Base-by-base conservation (phyloP, 2,888 invertebrate genomes). In the Lasioglossum figueresi region DNA sequence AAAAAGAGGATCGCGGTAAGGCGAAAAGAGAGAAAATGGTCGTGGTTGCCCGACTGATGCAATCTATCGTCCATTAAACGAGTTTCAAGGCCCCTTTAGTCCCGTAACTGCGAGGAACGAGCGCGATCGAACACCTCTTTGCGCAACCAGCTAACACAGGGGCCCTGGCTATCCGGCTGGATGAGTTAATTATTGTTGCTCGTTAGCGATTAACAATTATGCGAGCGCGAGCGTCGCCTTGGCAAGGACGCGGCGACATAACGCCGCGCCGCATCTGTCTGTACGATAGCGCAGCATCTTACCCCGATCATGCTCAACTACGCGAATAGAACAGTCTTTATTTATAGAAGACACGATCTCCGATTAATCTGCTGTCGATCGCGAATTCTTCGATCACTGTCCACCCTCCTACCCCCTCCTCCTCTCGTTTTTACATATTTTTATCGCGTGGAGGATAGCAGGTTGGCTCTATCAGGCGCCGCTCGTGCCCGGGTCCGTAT, bases 171-270 rank as follows among this genome's bases (percentile, higher is more conserved):
- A 89, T 88, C 85, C 89, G 84, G 80, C 83, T 89, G 91, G 91
- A 93, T 93, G 92, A 93, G 92, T 93, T 93, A 92, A 93, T 94
- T 93, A 94, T 93, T 92, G 88, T 92, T 90, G 91, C 90, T 91
- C 88, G 92, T 93, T 93, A 93, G 91, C 89, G 91, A 93, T 93
- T 93, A 93, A 92, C 92, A 93, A 94, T 93, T 92, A 93, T 91
- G 88, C 91, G 91, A 92, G 89, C 88, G 91, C 63, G 89, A 92
- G 85, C 91, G 92, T 92, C 91, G 91, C 92, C 92, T 93, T 93
- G 92, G 92, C 93, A 92, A 93, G 92, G 93, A 92, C 93, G 92
- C 88, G 86, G 82, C 80, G 19, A 8, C 56, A 34, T 34, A 19
- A 66, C 82, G 75, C 77, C 83, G 83, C 27, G 27, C 4, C 56